A percentile compares a stretch with the other conserved stretches of the same genome.
Conservation (phyloP, 2,113 vertebrate species). For the Dissostichus mawsoni region DNA sequence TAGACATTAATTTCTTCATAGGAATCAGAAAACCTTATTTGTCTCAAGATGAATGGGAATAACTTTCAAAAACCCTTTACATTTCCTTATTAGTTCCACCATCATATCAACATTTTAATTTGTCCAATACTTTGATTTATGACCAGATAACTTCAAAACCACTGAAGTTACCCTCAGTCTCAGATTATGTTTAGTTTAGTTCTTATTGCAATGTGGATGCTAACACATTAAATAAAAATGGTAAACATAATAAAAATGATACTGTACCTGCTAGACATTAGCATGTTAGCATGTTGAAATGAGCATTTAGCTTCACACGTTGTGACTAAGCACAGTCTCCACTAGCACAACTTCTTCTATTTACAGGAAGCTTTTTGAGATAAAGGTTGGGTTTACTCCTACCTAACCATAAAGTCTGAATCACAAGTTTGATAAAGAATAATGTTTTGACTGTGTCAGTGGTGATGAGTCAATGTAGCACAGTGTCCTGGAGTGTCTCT, state of each 20-base stretch:
- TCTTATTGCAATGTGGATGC: not conserved
- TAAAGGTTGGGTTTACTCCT: not conserved
- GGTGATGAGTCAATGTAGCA: slow-evolving; percentile 24
- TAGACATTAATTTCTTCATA: not conserved
- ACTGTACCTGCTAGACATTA: too few relatives aligned
- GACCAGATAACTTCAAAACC: not conserved
- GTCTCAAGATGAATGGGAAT: too few relatives aligned
- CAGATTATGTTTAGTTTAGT: not conserved
- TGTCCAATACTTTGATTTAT: not conserved
- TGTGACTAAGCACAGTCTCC: not conserved
- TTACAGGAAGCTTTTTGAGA: not conserved
- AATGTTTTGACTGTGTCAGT: slow-evolving; percentile 2
- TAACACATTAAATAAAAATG: not conserved
- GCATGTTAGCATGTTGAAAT: not conserved
- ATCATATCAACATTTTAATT: not conserved
- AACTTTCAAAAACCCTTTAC: not conserved
- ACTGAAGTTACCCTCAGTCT: not conserved
- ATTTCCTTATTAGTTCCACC: too few relatives aligned
- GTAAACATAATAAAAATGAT: too few relatives aligned
- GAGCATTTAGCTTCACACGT: not conserved
- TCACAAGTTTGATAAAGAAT: slow-evolving; percentile 1
- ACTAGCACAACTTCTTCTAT: not conserved
- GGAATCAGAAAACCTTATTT: not conserved
- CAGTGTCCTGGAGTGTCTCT: slow-evolving; percentile 24
- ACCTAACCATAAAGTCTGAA: slow-evolving; percentile 5